Conservation (phyloP, 92 coral and sea anemone species). For the Zoanthus sansibaricus region DNA sequence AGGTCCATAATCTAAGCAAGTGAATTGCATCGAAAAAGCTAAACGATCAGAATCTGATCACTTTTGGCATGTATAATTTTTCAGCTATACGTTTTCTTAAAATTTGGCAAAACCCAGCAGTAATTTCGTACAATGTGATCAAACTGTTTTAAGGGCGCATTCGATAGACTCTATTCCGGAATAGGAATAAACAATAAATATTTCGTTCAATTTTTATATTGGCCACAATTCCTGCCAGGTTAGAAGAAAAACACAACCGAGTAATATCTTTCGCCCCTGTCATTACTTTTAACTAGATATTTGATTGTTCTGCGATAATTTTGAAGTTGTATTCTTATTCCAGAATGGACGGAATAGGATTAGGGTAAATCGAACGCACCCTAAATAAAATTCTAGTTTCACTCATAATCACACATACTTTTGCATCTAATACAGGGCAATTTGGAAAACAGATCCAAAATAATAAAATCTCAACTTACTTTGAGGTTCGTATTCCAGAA, state of each 20-base stretch:
- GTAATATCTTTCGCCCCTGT: slow-evolving; percentile 18
- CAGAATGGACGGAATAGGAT: slow-evolving; percentile 13
- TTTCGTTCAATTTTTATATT: slow-evolving; percentile 13
- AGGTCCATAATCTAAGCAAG: too few species aligned
- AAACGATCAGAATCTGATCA: too few species aligned
- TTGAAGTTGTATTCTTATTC: slow-evolving; percentile 14
- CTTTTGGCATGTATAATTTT: slow-evolving; percentile 32
- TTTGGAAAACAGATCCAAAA: slow-evolving; percentile 14
- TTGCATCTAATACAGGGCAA: slow-evolving; percentile 22
- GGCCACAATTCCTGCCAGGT: slow-evolving; percentile 20
- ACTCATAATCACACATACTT: slow-evolving; percentile 19
- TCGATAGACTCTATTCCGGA: slow-evolving; percentile 12
- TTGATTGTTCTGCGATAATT: slow-evolving; percentile 18
- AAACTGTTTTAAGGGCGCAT: slow-evolving; percentile 5
- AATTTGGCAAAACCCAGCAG: slow-evolving; percentile 34
- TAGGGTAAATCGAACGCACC: slow-evolving; percentile 23
- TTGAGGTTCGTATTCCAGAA: slow-evolving; percentile 27
- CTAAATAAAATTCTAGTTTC: slow-evolving; percentile 22
- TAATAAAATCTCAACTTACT: slow-evolving; percentile 18
- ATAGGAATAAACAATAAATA: slow-evolving; percentile 16
- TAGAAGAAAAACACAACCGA: slow-evolving; percentile 20
- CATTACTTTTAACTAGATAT: slow-evolving; percentile 17
- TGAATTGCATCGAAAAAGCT: too few species aligned
- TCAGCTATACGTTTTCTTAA: slow-evolving; percentile 31
- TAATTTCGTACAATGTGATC: slow-evolving; percentile 26